Percentiles rank a stretch among this genome's conserved stretches.
These are phyloP conservation scores for Drosophila vallismaia DNA, from an alignment of 2,888 invertebrate genomes.

Conservation along the genomic window DNA sequence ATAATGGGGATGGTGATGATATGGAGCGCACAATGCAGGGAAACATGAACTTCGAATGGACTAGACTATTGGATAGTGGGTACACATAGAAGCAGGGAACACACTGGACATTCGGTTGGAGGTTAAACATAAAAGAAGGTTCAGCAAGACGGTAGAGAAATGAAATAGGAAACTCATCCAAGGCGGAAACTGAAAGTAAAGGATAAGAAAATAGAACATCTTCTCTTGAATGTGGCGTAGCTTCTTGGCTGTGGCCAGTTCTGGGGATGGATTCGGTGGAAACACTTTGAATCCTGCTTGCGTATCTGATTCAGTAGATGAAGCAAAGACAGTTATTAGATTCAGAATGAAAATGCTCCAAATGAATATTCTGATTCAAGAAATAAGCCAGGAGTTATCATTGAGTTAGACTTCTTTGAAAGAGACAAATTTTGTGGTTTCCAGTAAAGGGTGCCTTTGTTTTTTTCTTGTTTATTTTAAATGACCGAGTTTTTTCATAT, in stretches of 20 bases:
- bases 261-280: neutral
- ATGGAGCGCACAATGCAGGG: neutral
- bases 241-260: conserved; percentile 37
- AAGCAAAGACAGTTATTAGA: too few relatives aligned
- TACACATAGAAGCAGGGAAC: conserved; percentile 12
- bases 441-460: neutral
- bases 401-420: neutral
- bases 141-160: conserved; percentile 4
- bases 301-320: conserved; percentile 18
- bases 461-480: conserved; percentile 4
- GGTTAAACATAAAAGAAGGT: neutral
- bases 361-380: conserved; percentile 1
- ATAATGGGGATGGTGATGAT: neutral
- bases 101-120: neutral
- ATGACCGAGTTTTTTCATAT: conserved; percentile 4
- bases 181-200: conserved; percentile 21
- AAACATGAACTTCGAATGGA: conserved; percentile 2
- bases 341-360: neutral
- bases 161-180: conserved; percentile 14
- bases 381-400: conserved; percentile 11
- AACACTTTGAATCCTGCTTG: conserved; percentile 20
- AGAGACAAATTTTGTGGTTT: neutral
- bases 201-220: conserved; percentile 15
- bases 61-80: neutral
- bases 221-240: conserved; percentile 34